Evolutionary conservation across 2,888 invertebrate genomes (phyloP), one percentile per base, ranked within the genome.

Genomic region (Leucoma salicis): DNA sequence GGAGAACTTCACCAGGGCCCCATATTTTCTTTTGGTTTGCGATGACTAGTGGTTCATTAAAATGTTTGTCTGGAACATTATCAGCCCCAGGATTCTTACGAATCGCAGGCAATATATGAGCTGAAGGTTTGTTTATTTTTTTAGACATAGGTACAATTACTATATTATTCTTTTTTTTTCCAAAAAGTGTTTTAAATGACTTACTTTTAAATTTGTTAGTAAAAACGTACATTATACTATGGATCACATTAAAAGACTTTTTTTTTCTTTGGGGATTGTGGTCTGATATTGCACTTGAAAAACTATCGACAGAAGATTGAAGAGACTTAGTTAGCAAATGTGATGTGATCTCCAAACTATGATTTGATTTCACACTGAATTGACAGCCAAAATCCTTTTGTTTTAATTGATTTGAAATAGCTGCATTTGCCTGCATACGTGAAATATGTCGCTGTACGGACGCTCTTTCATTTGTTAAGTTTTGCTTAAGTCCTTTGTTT

Each of bases 331-430:
- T 71, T 16, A 78, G 46, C 32, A 63, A 45, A 25, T 75, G 72
- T 13, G 78, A 74, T 5, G 59, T 58, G 16, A 77, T 72, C 58
- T 80, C 78, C 13, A 74, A 43, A 43, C 81, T 80, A 18, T 69
- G 66, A 36, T 62, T 71, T 0, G 79, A 77, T 29, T 63, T 58
- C 11, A 64, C 25, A 43, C 66, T 71, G 46, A 66, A 63, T 40
- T 78, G n/a, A 49, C 71, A 74, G n/a, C 65, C 57, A 35, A 75
- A 72, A 44, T 77, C 66, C 11, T 52, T 52, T 6, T 35, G 46
- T 4, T 48, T 53, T 14, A 57, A 39, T 8, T 49, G 39, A 34
- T 52, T 55, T 18, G 35, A 16, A 35, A 57, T 53, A n/a, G 57
- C 56, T 1, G 48, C 14, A 3, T 49, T 44, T 12, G 39, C 34